Base-by-base conservation (phyloP, 2,113 vertebrate genomes). In the Hymenochirus boettgeri region DNA sequence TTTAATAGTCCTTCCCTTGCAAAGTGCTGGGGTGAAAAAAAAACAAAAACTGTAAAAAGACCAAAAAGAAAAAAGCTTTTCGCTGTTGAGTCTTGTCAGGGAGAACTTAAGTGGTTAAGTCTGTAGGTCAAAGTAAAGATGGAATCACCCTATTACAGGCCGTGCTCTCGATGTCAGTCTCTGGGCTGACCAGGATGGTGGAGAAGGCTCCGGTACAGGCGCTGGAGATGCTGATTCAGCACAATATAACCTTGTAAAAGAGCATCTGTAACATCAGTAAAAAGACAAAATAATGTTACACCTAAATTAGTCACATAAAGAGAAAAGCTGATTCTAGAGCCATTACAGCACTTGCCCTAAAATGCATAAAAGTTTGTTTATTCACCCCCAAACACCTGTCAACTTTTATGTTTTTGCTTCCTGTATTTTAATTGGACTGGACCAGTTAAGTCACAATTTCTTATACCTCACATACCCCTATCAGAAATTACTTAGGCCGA, bases 161-260 rank as follows among this genome's bases (percentile, higher is more conserved):
- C 0, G 96, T 99, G 77, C 95, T 98, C 75, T 99, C 95, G 0
- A 91, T 86, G 52, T 97, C 94, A 10, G 88, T 87, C 72, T 97
- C 92, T 7, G 90, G 76, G 51, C 94, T 90, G 72, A 89, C 88
- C 70, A 5, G 1, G 81, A 74, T 69, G 73, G 77, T 73, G 79
- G 82, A 13, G 76, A 82, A 73, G 82, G 65, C 62, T 85, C 86
- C 63, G 77, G 86, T 83, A 81, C 80, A 3, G 81, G 79, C 74
- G 78, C 11, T 1, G 63, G 29, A 35, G 8, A 25, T 6, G 77
- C 79, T 2, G 74, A 74, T 69, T 95, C 95, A 31, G 81, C 39
- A 74, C 76, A 65, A 79, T 72, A 60, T 85, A 76, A 26, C 90
- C 91, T 78, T 85, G 88, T 79, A 85, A 73, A 59, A 66, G 83